These are phyloP conservation scores for Tupiocoris notatus DNA, from an alignment of 2,888 invertebrate genomes.

Conservation along the genomic window DNA sequence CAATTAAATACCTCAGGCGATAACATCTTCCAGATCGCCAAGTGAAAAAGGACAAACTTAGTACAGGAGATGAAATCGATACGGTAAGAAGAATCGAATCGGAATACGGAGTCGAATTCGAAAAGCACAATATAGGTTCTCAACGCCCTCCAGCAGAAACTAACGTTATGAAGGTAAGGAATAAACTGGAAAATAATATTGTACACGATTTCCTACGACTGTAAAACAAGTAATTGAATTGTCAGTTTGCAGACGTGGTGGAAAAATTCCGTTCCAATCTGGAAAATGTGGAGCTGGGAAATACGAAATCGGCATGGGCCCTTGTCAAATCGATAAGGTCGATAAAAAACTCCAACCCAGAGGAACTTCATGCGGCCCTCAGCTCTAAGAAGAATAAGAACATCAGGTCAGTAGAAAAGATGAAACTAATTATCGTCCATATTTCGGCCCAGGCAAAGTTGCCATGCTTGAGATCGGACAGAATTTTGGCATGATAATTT, in stretches of 20 bases:
- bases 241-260: constrained; percentile 52
- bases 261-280: constrained; percentile 60
- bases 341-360: constrained; percentile 61
- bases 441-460: too few relatives aligned
- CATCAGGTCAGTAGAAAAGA: constrained; percentile 40
- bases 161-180: constrained; percentile 26
- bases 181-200: too few relatives aligned
- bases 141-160: neutral
- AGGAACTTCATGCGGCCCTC: constrained; percentile 61
- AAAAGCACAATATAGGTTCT: neutral
- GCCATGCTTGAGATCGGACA: too few relatives aligned
- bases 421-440: too few relatives aligned
- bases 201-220: too few relatives aligned
- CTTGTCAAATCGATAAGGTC: constrained; percentile 64
- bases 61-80: neutral
- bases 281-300: constrained; percentile 61
- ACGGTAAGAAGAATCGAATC: neutral
- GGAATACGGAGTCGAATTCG: constrained; percentile 20
- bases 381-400: constrained; percentile 40
- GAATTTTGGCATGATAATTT: too few relatives aligned
- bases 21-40: neutral
- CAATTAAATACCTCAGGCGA: too few relatives aligned
- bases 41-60: constrained; percentile 11
- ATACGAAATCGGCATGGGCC: constrained; percentile 62
- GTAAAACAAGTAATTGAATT: too few relatives aligned